Conservation (phyloP, 2,797 vertebrate genomes). For the Myotis findleyi region DNA sequence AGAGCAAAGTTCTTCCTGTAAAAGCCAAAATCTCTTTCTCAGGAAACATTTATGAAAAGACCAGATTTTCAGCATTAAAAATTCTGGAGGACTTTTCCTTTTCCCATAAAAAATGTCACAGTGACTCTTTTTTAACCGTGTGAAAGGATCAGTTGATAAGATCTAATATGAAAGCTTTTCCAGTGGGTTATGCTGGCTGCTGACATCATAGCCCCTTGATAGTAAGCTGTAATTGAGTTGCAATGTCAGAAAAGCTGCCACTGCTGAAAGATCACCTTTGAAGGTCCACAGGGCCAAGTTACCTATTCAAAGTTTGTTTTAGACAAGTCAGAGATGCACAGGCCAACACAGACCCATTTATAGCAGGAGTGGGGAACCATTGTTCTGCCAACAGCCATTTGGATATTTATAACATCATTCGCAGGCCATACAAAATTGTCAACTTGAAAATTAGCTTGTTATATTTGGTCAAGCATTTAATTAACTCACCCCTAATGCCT, state of each 20-base stretch:
- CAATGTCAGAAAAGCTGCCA: background rate
- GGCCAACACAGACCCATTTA: too few species aligned
- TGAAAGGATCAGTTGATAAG: background rate
- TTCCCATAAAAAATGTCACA: background rate
- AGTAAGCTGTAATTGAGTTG: background rate
- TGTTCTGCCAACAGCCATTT: too few species aligned
- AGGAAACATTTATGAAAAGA: background rate
- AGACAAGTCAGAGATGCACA: background rate
- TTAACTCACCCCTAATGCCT: too few species aligned
- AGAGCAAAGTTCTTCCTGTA: too few species aligned
- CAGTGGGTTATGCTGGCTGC: background rate
- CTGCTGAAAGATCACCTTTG: background rate
- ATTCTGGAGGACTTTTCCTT: background rate
- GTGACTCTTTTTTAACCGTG: background rate
- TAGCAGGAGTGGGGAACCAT: too few species aligned
- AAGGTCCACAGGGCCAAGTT: background rate
- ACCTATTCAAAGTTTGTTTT: background rate
- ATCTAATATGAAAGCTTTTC: background rate
- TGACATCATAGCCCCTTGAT: constrained; percentile 46
- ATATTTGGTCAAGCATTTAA: too few species aligned
- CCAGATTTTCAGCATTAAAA: background rate
- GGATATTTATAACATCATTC: too few species aligned
- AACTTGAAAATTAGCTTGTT: too few species aligned
- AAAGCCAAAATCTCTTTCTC: too few species aligned
- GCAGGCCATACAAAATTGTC: too few species aligned